Evolutionary conservation across 2,797 vertebrate genomes (phyloP), one percentile per base, ranked within the genome.

Genomic region (Sebastes jordani): DNA sequence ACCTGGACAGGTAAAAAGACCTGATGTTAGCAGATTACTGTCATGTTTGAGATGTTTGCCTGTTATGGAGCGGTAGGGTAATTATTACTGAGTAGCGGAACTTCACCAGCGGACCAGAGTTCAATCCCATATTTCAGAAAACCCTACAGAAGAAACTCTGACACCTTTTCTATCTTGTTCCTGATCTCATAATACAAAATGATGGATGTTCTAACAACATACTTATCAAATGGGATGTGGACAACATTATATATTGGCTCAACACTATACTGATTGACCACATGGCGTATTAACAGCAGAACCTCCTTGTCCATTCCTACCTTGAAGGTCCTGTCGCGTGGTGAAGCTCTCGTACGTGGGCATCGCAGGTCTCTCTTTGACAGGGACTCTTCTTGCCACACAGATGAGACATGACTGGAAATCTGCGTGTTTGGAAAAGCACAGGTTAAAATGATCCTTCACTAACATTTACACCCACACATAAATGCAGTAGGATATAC

Each of bases 361-460:
- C 89, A 96, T 95, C 85, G 93, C 91, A 1, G 97, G 96, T 71
- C 97, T 95, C 87, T 99, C 98, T 92, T 98, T 99, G 95, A 97
- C 92, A 38, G 97, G 98, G 59, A 97, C 96, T 95, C 98, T 96
- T 94, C 98, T 96, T 5, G 98, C 98, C 92, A 99, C 98, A 83
- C 98, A 99, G 89, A 99, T 99, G 93, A 99, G 96, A 95, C 98
- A 99, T 22, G 98, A 99, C 95, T 99, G 98, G 91, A 99, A 96
- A 96, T 99, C 98, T 99, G 91, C 61, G 74, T 2, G 20, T 72
- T 27, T 3, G 20, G 13, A 60, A 71, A 70, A 56, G 18, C 0
- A 69, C 1, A 2, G 9, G 16, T 71, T 65, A 38, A 46, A 71
- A 58, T n/a, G 11, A 75, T 6, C 4, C 14, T 27, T 25, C 2